Evolutionary conservation across 1,140 invertebrate genomes (phyloP), one percentile per base, ranked within the genome.

Genomic region (Spodoptera frugiperda): DNA sequence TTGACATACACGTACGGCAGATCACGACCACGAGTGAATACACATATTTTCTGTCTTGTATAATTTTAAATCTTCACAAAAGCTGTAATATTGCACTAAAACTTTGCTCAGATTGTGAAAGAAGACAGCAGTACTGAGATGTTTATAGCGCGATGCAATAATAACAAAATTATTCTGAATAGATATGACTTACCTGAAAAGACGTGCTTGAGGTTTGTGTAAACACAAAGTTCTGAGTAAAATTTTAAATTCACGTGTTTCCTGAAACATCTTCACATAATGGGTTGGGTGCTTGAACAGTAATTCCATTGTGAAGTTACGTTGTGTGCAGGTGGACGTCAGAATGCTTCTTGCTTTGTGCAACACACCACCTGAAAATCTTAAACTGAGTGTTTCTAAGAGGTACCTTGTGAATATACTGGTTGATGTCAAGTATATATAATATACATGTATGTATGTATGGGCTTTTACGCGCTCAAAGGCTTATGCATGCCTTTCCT

Each of bases 321-420:
- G 65, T 53, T 49, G 44, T 65, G 44, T 68, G 53, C 53, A 71
- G 30, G 68, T 71, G 68, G 68, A 71, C 51, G 68, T 55, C 51
- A 71, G 68, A 71, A 71, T 71, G 51, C 68, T 19, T 71, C 68
- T 71, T 55, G 68, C 68, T 71, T 71, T 71, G 68, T 71, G 68
- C 55, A 55, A 57, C 33, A 65, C 44, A 65, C 61, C 61, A 71
- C 51, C 68, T 55, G 51, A 55, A 71, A 71, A 71, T 71, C 53
- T 71, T 71, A 57, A 44, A 71, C 68, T n/a, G 14, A 55, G 68
- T 71, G 68, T 71, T 55, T 21, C 68, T 71, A 21, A 55, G 68
- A 71, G 68, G 30, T 57, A 30, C 68, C 68, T 55, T 71, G 53
- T 71, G 68, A 44, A 71, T 39, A 54, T 55, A 55, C 51, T 51